Conservation (phyloP, 2,797 vertebrate species). For the Scarus forsteni region DNA sequence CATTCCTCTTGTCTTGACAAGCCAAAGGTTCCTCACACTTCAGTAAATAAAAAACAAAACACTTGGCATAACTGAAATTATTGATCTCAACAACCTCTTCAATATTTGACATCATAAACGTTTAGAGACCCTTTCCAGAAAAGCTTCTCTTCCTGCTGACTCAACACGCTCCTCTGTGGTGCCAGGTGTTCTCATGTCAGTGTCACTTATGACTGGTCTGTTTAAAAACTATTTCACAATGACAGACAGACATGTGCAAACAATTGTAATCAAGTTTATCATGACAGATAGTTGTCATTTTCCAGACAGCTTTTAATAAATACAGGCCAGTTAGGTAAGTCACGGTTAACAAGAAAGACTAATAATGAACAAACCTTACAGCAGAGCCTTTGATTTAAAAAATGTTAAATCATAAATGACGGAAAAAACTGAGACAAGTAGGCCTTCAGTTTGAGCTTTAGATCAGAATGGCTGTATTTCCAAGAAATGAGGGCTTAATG, state of each 20-base stretch:
- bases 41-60: background rate
- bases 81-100: background rate
- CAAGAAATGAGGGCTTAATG: no score
- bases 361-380: background rate
- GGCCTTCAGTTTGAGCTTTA: no score
- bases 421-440: no score
- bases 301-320: slow-evolving; percentile 21
- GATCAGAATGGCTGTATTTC: no score
- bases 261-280: slow-evolving; percentile 3
- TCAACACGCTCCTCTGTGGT: slow-evolving; percentile 17
- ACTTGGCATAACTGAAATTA: background rate
- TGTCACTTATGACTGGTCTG: slow-evolving; percentile 9
- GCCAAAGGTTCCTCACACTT: background rate
- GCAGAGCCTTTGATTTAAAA: no score
- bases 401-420: no score
- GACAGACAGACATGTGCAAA: slow-evolving; percentile 29
- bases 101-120: background rate
- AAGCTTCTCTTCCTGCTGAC: slow-evolving; percentile 36
- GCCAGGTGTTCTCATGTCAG: slow-evolving; percentile 45
- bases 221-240: slow-evolving; percentile 14
- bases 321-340: background rate
- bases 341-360: background rate
- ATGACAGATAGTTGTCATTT: background rate
- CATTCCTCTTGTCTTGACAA: slow-evolving; percentile 44
- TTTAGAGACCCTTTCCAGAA: background rate